These are phyloP conservation scores for Metellina segmentata DNA, from an alignment of 2,888 invertebrate genomes.

Conservation along the genomic window DNA sequence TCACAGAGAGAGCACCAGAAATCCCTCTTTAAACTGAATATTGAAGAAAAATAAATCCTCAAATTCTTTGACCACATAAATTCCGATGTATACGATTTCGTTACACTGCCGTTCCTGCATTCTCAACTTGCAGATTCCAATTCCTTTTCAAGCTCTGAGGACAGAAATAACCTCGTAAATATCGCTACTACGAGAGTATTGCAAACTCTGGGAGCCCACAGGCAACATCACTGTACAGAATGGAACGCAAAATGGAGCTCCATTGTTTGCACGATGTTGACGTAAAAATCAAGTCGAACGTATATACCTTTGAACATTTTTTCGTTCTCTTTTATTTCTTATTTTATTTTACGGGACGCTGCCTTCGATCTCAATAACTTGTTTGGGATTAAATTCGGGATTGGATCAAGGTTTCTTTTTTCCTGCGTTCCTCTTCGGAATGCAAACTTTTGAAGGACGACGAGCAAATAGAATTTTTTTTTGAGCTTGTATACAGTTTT, in stretches of 20 bases:
- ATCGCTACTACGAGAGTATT: constrained; percentile 58
- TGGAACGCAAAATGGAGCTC: constrained; percentile 64
- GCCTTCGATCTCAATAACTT: constrained; percentile 44
- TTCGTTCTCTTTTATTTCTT: constrained; percentile 20
- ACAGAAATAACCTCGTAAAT: constrained; percentile 67
- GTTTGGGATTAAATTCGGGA: constrained; percentile 69
- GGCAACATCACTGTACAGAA: constrained; percentile 16
- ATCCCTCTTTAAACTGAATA: background rate
- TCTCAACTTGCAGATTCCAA: constrained; percentile 47
- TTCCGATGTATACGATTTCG: constrained; percentile 11
- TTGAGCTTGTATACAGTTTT: constrained; percentile 5
- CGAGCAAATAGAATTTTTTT: constrained; percentile 57
- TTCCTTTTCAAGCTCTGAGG: constrained; percentile 40
- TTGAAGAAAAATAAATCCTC: constrained; percentile 15
- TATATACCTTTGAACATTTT: background rate
- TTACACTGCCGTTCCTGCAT: constrained; percentile 11
- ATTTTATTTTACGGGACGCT: constrained; percentile 36
- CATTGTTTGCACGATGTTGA: constrained; percentile 68
- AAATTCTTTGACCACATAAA: constrained; percentile 37
- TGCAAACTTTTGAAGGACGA: constrained; percentile 56
- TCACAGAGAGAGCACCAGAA: no score
- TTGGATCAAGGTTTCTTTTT: constrained; percentile 55
- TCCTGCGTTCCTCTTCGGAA: constrained; percentile 24
- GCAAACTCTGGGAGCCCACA: constrained; percentile 54
- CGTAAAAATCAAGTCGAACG: constrained; percentile 59